Evolutionary conservation across 1,140 invertebrate species (phyloP), one percentile per base, ranked within the genome.

Genomic region (Drosophila jambulina): DNA sequence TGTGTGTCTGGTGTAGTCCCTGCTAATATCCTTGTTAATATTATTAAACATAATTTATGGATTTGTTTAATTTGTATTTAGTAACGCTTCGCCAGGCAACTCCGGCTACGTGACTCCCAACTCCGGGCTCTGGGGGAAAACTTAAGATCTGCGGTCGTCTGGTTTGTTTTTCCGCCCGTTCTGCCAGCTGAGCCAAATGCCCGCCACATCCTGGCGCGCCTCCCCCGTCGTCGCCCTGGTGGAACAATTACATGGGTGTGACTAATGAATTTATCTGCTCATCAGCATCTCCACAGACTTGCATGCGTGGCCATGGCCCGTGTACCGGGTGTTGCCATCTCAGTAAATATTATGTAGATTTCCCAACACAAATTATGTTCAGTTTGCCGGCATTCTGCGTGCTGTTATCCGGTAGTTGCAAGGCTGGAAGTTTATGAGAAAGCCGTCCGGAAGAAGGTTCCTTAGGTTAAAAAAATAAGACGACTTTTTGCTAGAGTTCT

Each of bases 51-150:
- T 92, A 91, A 92, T 92, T 92, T 92, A 92, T 92, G 91, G 91
- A 92, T 92, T 92, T 92, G 91, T 92, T 92, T 92, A 92, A 92
- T 92, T 92, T 92, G 91, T 92, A 92, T 92, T 92, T 92, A 92
- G 91, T 92, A 84, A 88, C 80, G 83, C 71, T 79, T 75, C 69
- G 72, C 67, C 70, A 58, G 68, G 62, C 45, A 49, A 64, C 80
- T 82, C 64, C 38, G 60, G 56, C 60, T 75, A 81, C 82, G 82
- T 87, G 83, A 75, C 75, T 87, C 56, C 49, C 48, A 63, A 60
- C 59, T 65, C 59, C 43, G 12, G 32, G 43, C 70, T 67, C 46
- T 51, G 58, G 64, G 61, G 69, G 78, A 88, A 79, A 79, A 79
- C 77, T 79, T 79, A 79, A 79, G 77, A 79, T 79, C 69, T 80